These are phyloP conservation scores for Oppia nitens DNA, from an alignment of 1,140 invertebrate species.

Conservation along the genomic window DNA sequence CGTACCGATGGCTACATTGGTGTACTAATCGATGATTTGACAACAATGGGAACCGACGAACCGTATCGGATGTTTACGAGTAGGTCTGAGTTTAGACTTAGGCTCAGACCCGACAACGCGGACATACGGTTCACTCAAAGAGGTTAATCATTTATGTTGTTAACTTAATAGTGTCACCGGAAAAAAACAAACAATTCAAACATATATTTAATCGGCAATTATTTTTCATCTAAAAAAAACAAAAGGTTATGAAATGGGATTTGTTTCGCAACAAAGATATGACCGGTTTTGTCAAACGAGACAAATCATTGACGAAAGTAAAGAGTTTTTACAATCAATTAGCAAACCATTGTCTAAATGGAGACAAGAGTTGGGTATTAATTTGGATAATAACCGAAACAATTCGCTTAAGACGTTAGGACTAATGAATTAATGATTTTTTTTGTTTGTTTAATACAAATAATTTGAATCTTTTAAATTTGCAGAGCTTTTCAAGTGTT, in stretches of 20 bases:
- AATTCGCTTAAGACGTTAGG: no score
- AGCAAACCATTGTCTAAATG: conserved; percentile 34
- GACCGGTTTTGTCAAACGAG: conserved; percentile 32
- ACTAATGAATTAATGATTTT: no score
- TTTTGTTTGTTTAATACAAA: no score
- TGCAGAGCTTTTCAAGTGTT: neutral
- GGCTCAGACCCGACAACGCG: conserved; percentile 72
- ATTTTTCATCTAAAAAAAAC: conserved; percentile 12
- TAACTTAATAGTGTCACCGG: no score
- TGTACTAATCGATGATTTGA: conserved; percentile 79
- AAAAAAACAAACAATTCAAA: no score
- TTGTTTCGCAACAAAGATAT: conserved; percentile 46
- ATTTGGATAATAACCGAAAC: conserved; percentile 2
- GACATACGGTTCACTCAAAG: conserved; percentile 62
- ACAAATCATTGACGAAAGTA: conserved; percentile 35
- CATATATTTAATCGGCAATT: conserved; percentile 22
- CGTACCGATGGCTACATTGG: conserved; percentile 77
- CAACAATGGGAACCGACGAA: conserved; percentile 61
- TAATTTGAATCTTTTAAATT: neutral
- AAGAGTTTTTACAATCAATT: conserved; percentile 36
- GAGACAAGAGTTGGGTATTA: conserved; percentile 26
- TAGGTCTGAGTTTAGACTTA: conserved; percentile 68
- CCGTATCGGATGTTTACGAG: conserved; percentile 92
- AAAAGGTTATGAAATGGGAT: conserved; percentile 44
- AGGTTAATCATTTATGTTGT: conserved; percentile 29